These are phyloP conservation scores for Elegia similella DNA, from an alignment of 2,888 invertebrate species.

Conservation along the genomic window DNA sequence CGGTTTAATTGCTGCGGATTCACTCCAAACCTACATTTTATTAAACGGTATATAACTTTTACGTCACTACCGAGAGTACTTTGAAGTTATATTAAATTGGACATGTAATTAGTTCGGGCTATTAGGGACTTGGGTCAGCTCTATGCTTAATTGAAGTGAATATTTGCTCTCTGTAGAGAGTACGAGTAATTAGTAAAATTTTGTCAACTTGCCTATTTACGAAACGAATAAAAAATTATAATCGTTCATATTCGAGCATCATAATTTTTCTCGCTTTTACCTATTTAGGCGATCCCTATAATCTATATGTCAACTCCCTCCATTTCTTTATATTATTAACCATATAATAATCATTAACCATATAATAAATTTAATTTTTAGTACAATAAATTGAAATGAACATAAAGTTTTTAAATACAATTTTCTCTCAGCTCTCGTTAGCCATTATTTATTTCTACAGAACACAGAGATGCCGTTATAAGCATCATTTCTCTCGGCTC, in stretches of 20 bases:
- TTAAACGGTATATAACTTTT: background rate
- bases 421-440: background rate
- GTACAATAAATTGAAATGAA: no score
- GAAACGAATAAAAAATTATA: no score
- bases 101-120: background rate
- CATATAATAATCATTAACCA: no score
- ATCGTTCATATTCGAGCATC: no score
- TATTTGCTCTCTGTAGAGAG: background rate
- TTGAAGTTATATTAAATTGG: background rate
- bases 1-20: constrained; percentile 28
- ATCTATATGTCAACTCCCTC: no score
- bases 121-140: background rate
- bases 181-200: background rate
- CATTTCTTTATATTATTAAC: no score
- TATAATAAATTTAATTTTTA: no score
- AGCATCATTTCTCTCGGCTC: background rate
- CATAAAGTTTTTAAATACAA: background rate
- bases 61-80: background rate
- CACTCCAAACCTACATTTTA: background rate
- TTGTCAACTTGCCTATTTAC: no score
- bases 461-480: background rate
- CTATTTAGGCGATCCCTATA: no score
- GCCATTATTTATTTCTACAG: background rate
- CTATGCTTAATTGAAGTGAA: background rate
- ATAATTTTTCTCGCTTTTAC: no score